Percentiles rank a stretch among this genome's conserved stretches.
Conservation (phyloP, 2,888 invertebrate genomes). For the Auanema freiburgensis region DNA sequence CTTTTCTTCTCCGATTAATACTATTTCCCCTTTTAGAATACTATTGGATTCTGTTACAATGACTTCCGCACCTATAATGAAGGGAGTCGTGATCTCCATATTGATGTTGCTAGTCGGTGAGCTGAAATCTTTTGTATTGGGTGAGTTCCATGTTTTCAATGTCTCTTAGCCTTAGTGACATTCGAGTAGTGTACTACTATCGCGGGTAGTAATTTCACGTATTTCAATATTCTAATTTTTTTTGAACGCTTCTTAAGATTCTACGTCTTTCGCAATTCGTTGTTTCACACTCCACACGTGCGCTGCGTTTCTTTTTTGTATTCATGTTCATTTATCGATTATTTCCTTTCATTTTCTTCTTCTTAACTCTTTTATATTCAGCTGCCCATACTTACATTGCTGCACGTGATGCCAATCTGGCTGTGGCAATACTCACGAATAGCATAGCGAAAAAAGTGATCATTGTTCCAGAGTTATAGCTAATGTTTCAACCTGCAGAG, state of each 20-base stretch:
- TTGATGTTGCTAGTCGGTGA: constrained; percentile 33
- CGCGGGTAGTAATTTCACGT: background rate
- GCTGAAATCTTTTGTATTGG: constrained; percentile 26
- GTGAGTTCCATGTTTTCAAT: constrained; percentile 1
- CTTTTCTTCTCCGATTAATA: background rate
- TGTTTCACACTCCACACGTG: no score
- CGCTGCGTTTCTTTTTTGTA: background rate
- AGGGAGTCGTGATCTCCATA: constrained; percentile 24
- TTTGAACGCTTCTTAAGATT: no score
- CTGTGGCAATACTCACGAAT: constrained; percentile 27
- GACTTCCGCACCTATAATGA: constrained; percentile 4
- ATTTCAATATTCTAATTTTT: background rate
- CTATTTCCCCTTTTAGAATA: background rate
- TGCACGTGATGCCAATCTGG: constrained; percentile 28
- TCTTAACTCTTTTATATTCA: constrained; percentile 7
- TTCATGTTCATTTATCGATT: background rate
- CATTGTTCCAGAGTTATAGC: background rate
- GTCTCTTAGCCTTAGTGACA: background rate
- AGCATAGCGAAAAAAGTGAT: constrained; percentile 29
- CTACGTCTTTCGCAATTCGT: no score
- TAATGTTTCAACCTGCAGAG: constrained; percentile 17
- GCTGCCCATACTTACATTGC: constrained; percentile 31
- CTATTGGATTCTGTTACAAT: background rate
- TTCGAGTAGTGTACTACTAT: background rate
- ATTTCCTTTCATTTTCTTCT: background rate